These are phyloP conservation scores for Penaeus vannamei DNA, from an alignment of 1,140 invertebrate genomes.

Conservation along the genomic window DNA sequence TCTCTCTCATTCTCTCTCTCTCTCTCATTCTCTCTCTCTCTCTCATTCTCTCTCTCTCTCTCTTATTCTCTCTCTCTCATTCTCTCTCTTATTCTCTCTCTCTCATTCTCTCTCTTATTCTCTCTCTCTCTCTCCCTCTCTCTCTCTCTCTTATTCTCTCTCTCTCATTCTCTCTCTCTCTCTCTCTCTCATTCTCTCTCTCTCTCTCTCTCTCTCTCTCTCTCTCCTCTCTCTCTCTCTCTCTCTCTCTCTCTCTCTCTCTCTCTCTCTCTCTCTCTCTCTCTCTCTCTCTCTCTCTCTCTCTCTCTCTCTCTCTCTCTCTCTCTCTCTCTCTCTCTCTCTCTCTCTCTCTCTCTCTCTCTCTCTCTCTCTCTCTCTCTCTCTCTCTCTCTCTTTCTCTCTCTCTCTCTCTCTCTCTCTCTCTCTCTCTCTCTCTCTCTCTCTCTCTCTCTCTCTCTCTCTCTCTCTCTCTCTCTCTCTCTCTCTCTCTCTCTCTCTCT, in stretches of 20 bases:
- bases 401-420: too few relatives aligned
- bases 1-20: too few relatives aligned
- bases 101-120: too few relatives aligned
- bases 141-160: background rate
- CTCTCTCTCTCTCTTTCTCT: background rate
- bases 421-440: background rate
- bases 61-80: too few relatives aligned
- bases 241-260: conserved; percentile 9
- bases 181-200: background rate
- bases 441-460: background rate
- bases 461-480: background rate
- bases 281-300: background rate
- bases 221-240: background rate
- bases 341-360: background rate
- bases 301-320: background rate
- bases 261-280: background rate
- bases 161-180: conserved; percentile 3
- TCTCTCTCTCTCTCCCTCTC: background rate
- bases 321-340: conserved; percentile 3
- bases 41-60: too few relatives aligned
- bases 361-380: background rate
- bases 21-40: background rate
- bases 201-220: conserved; percentile 7
- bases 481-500: conserved; percentile 3
- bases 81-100: too few relatives aligned